Evolutionary conservation across 2,113 vertebrate species (phyloP), one percentile per base, ranked within the genome.

Genomic region (Cottus gobio): DNA sequence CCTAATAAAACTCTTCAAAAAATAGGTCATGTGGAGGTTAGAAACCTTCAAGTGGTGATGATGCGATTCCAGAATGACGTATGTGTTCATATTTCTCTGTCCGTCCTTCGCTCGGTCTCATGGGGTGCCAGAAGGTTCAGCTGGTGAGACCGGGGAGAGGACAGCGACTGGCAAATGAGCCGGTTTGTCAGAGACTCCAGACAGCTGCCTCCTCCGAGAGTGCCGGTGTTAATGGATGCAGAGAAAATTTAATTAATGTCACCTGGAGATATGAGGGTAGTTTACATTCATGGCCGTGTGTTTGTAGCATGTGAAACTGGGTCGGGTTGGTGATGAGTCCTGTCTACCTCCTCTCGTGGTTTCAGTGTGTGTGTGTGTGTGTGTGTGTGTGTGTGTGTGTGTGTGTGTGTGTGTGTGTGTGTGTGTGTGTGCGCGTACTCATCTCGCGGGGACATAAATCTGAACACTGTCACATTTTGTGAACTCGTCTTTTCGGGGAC

Each of bases 211-310:
- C 86, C 89, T 61, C 39, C 54, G 85, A 84, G 85, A 46, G 73
- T 48, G 3, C 44, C 0, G 22, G 68, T 60, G 84, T 75, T 78
- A 77, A 82, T 76, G 69, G 84, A 85, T 20, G 36, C 5, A 48
- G 77, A 73, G 26, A 84, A 89, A 81, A 48, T 68, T 52, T 75
- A 73, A 88, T 85, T 75, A 65, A 79, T 75, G 63, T 84, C 80
- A 82, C 36, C 36, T 84, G 82, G 34, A 75, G 61, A 56, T 64
- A 31, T 52, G 8, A 36, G 18, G 34, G 8, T 31, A 15, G 15
- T 83, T 83, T 70, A 86, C 20, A n/a, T 50, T 36, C 0, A 54
- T 67, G 58, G 28, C 30, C 48, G 3, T 63, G 30, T 73, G 39
- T 48, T 58, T 62, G 37, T 24, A 39, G 12, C 57, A n/a, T 0